These are phyloP conservation scores for Syngnathus scovelli DNA, from an alignment of 2,113 vertebrate species.

Conservation along the genomic window DNA sequence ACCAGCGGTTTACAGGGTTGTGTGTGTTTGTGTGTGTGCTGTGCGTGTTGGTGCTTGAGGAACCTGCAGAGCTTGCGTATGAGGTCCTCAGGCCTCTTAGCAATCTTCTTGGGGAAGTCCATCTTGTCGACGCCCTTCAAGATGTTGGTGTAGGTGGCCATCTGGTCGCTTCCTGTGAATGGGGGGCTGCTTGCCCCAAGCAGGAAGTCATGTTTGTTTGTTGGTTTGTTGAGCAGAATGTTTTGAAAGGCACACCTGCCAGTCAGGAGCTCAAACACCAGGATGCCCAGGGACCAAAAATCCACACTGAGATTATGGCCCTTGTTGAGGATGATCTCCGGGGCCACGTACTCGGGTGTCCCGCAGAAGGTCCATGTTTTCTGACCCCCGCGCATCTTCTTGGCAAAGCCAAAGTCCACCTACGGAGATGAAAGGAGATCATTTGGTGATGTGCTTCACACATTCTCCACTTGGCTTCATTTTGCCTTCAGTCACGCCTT, in stretches of 20 bases:
- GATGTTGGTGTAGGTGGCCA: slow-evolving; percentile 99
- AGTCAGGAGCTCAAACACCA: slow-evolving; percentile 98
- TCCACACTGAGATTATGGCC: slow-evolving; percentile 98
- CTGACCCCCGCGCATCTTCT: slow-evolving; percentile 98
- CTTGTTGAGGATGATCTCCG: slow-evolving; percentile 98
- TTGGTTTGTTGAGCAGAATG: neutral
- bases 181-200: slow-evolving; percentile 76
- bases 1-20: neutral
- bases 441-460: too few relatives aligned
- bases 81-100: slow-evolving; percentile 99
- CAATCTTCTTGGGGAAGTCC: slow-evolving; percentile 99
- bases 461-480: too few relatives aligned
- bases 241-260: slow-evolving; percentile 78
- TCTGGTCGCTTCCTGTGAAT: slow-evolving; percentile 97
- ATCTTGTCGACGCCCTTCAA: slow-evolving; percentile 98
- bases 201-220: neutral
- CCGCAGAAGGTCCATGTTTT: slow-evolving; percentile 99
- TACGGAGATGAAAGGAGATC: slow-evolving; percentile 32
- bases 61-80: slow-evolving; percentile 99
- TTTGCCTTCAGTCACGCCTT: too few relatives aligned
- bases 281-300: slow-evolving; percentile 98
- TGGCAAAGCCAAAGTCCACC: slow-evolving; percentile 99
- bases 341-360: slow-evolving; percentile 96
- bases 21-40: too few relatives aligned
- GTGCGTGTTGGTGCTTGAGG: too few relatives aligned